These are phyloP conservation scores for Pterophyllum scalare DNA, from an alignment of 2,113 vertebrate species.

Conservation along the genomic window DNA sequence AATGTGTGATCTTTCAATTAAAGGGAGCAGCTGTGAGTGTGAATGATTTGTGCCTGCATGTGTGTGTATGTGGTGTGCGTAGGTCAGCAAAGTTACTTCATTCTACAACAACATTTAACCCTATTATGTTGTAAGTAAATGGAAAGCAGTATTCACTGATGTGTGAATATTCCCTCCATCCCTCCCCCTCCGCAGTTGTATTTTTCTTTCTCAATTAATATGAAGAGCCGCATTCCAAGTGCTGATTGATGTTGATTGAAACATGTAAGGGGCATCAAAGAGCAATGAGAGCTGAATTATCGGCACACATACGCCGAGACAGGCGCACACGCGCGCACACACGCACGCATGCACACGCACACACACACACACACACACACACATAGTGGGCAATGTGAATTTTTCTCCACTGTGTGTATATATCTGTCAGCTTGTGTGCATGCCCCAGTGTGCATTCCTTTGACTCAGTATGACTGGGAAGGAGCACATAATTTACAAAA, in stretches of 20 bases:
- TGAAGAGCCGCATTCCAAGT: constrained; percentile 44
- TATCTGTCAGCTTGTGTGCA: constrained; percentile 8
- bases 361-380: neutral
- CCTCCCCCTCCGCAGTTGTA: constrained; percentile 4
- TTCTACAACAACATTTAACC: constrained; percentile 48
- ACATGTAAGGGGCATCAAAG: constrained; percentile 74
- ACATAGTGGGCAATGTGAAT: neutral
- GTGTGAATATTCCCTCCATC: constrained; percentile 13
- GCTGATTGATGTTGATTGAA: constrained; percentile 77
- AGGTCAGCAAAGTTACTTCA: constrained; percentile 32
- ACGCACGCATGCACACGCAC: neutral
- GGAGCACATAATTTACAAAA: constrained; percentile 62
- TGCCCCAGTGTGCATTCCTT: neutral
- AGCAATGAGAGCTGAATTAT: constrained; percentile 41
- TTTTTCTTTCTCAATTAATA: constrained; percentile 53
- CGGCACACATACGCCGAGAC: neutral
- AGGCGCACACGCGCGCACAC: neutral
- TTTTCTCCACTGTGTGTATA: neutral
- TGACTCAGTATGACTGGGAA: constrained; percentile 39
- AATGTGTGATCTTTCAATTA: constrained; percentile 64
- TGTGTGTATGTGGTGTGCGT: neutral
- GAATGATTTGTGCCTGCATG: constrained; percentile 29
- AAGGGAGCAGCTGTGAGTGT: constrained; percentile 31
- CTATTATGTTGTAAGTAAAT: constrained; percentile 42
- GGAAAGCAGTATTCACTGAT: constrained; percentile 34